Evolutionary conservation across 2,888 invertebrate genomes (phyloP), one percentile per base, ranked within the genome.

Genomic region (Sthenelais limicola): DNA sequence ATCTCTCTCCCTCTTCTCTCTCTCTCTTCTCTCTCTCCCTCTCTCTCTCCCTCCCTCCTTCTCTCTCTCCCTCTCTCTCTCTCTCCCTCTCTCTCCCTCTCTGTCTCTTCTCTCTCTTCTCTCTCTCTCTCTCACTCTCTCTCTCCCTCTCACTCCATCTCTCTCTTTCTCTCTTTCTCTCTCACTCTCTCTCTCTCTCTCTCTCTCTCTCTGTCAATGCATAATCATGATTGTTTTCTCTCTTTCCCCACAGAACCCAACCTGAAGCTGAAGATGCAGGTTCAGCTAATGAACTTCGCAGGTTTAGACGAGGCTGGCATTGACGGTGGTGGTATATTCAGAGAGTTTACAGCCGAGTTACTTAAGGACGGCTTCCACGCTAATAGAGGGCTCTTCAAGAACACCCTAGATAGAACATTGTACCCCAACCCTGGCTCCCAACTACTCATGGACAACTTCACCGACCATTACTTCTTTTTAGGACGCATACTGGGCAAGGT

Each of bases 371-470:
- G 84, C 0, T 98, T 98, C 85, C 97, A 98, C 89, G 97, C 98
- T 0, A 97, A 97, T 87, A 90, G 98, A 71, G 98, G 98, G 0
- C 93, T 98, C 86, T 97, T 97, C 86, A 90, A 91, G 73, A 88
- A 96, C 66, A 97, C 97, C 3, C 88, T 96, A 38, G 97, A 98
- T 87, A 94, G 96, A 85, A 92, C 95, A 89, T 89, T 99, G 47
- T 99, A 98, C 88, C 98, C 98, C 0, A 98, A 98, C 89, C 98
- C 98, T 0, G 93, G 94, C 67, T 96, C 96, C 3, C 92, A 93
- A 80, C 73, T 82, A 3, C 90, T 96, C n/a, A 92, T 94, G 48
- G 93, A 93, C 33, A 93, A 97, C 86, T 96, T 92, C 83, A 91
- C 92, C 0, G 92, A 94, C 82, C 98, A 99, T 88, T 98, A 95